Percentiles rank a stretch among this genome's conserved stretches.
phyloP scores from a whole-genome alignment of 2,888 invertebrate genomes.

The Lycophotia porphyrea region DNA sequence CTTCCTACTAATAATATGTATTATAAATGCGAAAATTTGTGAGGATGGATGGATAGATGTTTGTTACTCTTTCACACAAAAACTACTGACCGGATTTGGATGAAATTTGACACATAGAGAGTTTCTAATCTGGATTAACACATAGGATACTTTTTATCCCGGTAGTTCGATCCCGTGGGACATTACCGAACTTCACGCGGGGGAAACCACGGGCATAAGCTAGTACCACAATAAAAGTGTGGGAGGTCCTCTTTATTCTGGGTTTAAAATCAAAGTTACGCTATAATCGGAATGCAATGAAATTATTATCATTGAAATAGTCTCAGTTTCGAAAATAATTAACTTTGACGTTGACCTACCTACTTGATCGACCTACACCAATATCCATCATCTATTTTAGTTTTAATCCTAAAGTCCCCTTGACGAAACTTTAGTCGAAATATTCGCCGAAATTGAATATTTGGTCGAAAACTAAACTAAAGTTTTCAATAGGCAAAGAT shows the following conservation, averaged over 20 bases:
- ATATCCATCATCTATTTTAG: neutral
- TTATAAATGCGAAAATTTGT: no score
- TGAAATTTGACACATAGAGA: no score
- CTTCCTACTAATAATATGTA: no score
- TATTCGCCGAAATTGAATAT: constrained; percentile 4
- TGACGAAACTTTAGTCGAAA: neutral
- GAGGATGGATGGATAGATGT: no score
- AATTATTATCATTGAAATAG: neutral
- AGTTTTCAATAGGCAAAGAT: neutral
- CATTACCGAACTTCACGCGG: no score
- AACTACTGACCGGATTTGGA: no score
- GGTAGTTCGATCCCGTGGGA: no score
- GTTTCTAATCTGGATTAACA: no score
- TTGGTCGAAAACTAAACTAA: neutral
- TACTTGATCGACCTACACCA: neutral
- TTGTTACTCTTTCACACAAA: no score
- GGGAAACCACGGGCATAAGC: no score
- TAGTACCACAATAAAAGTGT: neutral
- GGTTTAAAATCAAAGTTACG: neutral
- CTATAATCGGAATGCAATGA: neutral
- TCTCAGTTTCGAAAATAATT: constrained; percentile 2
- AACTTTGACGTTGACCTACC: neutral
- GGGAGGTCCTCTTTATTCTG: neutral
- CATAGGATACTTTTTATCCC: no score
- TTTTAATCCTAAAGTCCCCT: neutral